Percentiles rank a stretch among this genome's conserved stretches.
Evolutionary conservation across 2,113 vertebrate species (phyloP).

Genomic region (Siniperca chuatsi): DNA sequence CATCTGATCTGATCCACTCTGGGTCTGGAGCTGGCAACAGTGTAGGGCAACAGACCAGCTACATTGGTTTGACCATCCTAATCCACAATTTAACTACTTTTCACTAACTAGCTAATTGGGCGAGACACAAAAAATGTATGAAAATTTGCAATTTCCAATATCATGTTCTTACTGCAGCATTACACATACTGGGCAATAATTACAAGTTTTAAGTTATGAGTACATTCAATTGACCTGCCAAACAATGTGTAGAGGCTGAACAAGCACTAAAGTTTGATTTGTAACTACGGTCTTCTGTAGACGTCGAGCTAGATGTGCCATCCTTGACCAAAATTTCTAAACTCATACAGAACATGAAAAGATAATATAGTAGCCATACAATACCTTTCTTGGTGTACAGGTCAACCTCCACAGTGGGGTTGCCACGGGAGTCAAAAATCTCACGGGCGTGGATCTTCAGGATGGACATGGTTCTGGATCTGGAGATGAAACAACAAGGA

Average conservation of each 20-base stretch:
- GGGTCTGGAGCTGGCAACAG: slow-evolving; percentile 33
- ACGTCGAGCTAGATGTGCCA: neutral
- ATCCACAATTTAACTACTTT: neutral
- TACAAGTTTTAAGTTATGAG: neutral
- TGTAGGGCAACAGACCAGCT: slow-evolving; percentile 14
- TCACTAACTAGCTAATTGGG: neutral
- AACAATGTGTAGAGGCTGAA: neutral
- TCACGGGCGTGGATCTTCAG: slow-evolving; percentile 92
- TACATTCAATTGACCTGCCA: neutral
- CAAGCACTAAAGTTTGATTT: neutral
- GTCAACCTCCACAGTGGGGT: slow-evolving; percentile 97
- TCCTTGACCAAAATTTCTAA: neutral
- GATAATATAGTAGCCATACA: neutral
- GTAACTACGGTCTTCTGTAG: neutral
- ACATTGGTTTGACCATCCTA: slow-evolving; percentile 7
- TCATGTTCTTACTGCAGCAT: neutral
- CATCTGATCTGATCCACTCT: slow-evolving; percentile 62
- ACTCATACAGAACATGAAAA: neutral
- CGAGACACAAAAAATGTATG: neutral
- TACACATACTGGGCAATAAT: neutral
- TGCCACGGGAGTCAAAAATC: slow-evolving; percentile 99
- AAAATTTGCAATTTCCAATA: neutral
- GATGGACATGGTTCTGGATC: slow-evolving; percentile 91
- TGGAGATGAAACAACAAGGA: slow-evolving; percentile 61
- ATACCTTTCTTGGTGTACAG: slow-evolving; percentile 93